These are phyloP conservation scores for Sylvilagus floridanus DNA, from an alignment of 2,797 vertebrate genomes.

Conservation along the genomic window DNA sequence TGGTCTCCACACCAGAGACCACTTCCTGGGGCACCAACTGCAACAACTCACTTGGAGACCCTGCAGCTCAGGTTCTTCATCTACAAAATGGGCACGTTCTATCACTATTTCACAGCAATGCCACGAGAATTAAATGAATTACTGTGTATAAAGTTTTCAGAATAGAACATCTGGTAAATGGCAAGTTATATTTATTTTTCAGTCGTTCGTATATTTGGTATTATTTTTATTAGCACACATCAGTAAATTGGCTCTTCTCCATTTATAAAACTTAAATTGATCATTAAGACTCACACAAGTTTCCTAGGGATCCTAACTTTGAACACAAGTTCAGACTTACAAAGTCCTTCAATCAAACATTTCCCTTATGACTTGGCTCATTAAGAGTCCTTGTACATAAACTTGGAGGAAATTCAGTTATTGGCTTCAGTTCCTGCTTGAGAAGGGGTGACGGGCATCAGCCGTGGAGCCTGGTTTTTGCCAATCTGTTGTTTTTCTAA, in stretches of 20 bases:
- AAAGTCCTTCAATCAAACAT: not conserved
- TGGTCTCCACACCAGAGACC: not conserved
- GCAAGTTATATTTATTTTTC: not conserved
- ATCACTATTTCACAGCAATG: not conserved
- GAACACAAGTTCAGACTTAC: constrained; percentile 43
- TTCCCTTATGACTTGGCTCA: constrained; percentile 63
- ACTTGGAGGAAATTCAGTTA: constrained; percentile 25
- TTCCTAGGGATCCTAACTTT: constrained; percentile 33
- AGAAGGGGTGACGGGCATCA: not conserved
- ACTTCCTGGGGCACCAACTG: not conserved
- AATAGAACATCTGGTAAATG: not conserved
- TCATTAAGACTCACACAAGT: constrained; percentile 25
- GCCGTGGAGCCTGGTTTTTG: not conserved
- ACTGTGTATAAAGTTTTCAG: not conserved
- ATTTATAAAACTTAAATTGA: constrained; percentile 21
- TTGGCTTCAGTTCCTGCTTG: not conserved
- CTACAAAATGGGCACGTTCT: not conserved
- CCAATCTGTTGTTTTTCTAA: constrained; percentile 78
- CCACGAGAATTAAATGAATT: not conserved
- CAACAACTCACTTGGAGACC: not conserved
- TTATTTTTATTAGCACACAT: not conserved
- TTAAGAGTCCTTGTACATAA: constrained; percentile 44
- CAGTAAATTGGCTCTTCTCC: not conserved
- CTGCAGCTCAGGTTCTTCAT: not conserved
- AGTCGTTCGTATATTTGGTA: not conserved